Percentiles rank a stretch among this genome's conserved stretches.
Evolutionary conservation across 2,113 vertebrate species (phyloP).

Genomic region (Nipponia nippon): DNA sequence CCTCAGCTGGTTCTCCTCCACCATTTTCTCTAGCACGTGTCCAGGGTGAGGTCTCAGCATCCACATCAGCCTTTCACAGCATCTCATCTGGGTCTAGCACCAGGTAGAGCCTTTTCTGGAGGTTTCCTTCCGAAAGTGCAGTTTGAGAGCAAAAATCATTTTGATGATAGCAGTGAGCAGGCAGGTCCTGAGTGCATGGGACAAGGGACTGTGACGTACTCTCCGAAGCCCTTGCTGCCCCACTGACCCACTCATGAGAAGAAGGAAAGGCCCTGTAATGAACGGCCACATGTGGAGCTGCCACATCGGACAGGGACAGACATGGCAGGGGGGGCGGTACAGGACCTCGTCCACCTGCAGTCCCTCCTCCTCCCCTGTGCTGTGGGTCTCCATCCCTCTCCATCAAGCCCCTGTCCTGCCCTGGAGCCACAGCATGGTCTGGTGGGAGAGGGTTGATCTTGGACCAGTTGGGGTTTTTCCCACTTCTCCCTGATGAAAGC

Average conservation of each 20-base stretch:
- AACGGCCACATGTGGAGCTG: fast-evolving
- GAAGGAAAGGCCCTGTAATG: neutral
- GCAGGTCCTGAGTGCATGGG: neutral
- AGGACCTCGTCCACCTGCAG: neutral
- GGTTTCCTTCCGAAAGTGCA: neutral
- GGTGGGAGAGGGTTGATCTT: neutral
- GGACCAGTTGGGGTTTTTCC: neutral
- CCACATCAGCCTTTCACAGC: neutral
- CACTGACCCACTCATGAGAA: neutral
- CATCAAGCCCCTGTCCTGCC: neutral
- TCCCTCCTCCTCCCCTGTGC: too few species aligned
- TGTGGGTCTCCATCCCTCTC: neutral
- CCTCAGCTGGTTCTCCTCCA: neutral
- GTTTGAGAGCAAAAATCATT: neutral
- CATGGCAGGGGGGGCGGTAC: too few species aligned
- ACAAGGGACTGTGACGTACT: neutral
- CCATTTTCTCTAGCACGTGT: neutral
- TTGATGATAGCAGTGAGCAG: neutral
- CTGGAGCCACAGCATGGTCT: neutral
- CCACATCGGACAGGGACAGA: fast-evolving
- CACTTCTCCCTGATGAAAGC: neutral
- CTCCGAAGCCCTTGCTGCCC: neutral
- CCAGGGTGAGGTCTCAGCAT: too few species aligned
- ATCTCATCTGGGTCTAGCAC: neutral
- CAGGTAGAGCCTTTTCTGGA: neutral